Evolutionary conservation across 53 echinoderm and acorn worm species (phyloP).

Genomic region (Echinarachnius parma): DNA sequence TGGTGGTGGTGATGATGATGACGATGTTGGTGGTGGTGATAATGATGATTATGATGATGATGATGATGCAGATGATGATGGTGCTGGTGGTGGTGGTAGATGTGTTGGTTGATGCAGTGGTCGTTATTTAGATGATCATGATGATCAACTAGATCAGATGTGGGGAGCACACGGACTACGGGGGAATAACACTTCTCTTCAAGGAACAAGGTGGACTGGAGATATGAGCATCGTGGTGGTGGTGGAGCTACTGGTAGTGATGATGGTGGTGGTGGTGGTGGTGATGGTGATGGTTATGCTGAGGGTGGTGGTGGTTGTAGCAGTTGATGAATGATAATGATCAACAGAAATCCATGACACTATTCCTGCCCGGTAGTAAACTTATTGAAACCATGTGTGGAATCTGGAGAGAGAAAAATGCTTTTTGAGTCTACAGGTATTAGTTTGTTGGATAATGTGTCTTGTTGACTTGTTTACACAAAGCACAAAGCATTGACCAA

Average conservation of each 20-base stretch:
- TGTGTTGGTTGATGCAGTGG: slow-evolving; percentile 1
- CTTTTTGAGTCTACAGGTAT: too few relatives aligned
- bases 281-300: slow-evolving; percentile 1
- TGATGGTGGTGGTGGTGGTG: slow-evolving; percentile 19
- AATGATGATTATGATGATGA: slow-evolving; percentile 25
- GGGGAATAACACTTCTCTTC: background rate
- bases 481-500: too few relatives aligned
- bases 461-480: too few relatives aligned
- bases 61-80: slow-evolving; percentile 35
- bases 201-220: slow-evolving; percentile 16
- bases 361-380: too few relatives aligned
- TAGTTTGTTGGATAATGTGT: too few relatives aligned
- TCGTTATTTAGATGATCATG: slow-evolving; percentile 19
- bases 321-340: too few relatives aligned
- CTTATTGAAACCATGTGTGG: too few relatives aligned
- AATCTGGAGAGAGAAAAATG: too few relatives aligned
- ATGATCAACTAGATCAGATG: slow-evolving; percentile 57
- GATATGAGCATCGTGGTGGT: too few relatives aligned
- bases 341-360: too few relatives aligned
- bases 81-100: slow-evolving; percentile 1
- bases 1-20: slow-evolving; percentile 25
- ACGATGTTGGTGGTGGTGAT: slow-evolving; percentile 8
- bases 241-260: too few relatives aligned
- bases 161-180: slow-evolving; percentile 82
- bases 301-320: too few relatives aligned